A percentile compares a stretch with the other conserved stretches of the same genome.
Evolutionary conservation across 2,113 vertebrate genomes (phyloP).

Genomic region (Rhadina sibilatrix): DNA sequence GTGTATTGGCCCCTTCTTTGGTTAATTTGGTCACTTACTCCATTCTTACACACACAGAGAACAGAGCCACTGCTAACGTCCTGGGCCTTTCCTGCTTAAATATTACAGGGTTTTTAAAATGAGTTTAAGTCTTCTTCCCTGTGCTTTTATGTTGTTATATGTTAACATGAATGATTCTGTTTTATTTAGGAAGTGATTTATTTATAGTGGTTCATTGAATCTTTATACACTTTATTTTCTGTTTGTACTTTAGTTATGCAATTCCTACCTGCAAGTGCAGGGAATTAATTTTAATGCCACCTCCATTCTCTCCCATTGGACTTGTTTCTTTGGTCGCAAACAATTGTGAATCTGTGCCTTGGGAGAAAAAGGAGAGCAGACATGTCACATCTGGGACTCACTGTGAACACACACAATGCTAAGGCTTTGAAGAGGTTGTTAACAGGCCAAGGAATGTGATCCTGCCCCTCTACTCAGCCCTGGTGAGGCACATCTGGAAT

Average conservation of each 20-base stretch:
- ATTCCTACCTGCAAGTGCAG: background rate
- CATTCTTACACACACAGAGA: background rate
- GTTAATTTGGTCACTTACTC: background rate
- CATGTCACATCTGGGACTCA: background rate
- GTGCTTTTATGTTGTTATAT: background rate
- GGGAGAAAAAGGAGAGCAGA: background rate
- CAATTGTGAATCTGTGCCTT: background rate
- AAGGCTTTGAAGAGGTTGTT: background rate
- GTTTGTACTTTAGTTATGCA: background rate
- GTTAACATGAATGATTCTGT: background rate
- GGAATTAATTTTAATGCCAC: background rate
- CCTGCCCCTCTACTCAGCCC: background rate
- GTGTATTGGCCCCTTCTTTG: background rate
- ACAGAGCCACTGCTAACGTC: background rate
- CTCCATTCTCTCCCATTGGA: background rate
- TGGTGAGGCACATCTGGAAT: background rate
- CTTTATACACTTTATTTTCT: background rate
- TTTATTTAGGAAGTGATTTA: background rate
- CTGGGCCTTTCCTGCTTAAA: background rate
- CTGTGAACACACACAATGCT: background rate
- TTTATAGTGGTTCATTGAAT: background rate
- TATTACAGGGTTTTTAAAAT: rapidly evolving
- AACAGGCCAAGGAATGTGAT: background rate
- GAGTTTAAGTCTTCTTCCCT: background rate
- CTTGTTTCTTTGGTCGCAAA: background rate